phyloP scores from a whole-genome alignment of 1,140 invertebrate species.

The Vanessa atalanta region DNA sequence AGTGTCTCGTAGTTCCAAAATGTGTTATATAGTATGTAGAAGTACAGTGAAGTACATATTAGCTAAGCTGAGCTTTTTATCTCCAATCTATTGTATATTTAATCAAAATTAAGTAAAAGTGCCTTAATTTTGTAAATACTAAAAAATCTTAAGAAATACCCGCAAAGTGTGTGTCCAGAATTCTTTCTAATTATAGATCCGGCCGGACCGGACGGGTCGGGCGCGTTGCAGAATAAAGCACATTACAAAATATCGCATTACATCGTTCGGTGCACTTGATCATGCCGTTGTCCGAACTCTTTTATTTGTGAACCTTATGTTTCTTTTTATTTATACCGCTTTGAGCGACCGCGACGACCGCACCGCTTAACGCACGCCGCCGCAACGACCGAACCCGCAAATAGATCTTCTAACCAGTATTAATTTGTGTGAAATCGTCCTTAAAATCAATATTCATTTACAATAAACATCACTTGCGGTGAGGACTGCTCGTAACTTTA shows the following conservation, averaged over 20 bases:
- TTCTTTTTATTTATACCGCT: constrained; percentile 64
- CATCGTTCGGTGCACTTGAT: constrained; percentile 73
- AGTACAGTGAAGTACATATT: too few relatives aligned
- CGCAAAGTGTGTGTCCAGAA: constrained; percentile 21
- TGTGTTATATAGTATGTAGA: too few relatives aligned
- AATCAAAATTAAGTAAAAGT: too few relatives aligned
- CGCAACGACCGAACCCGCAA: constrained; percentile 42
- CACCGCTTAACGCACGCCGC: constrained; percentile 63
- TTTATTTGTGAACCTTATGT: constrained; percentile 60
- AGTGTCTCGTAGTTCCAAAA: too few relatives aligned
- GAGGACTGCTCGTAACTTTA: constrained; percentile 15
- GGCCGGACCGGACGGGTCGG: constrained; percentile 37
- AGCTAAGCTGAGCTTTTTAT: too few relatives aligned
- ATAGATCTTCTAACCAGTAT: constrained; percentile 40
- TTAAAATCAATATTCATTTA: constrained; percentile 56
- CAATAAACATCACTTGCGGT: constrained; percentile 40
- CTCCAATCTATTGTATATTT: too few relatives aligned
- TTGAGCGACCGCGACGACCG: constrained; percentile 60
- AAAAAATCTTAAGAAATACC: not conserved
- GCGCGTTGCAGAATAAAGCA: constrained; percentile 57
- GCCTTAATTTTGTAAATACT: constrained; percentile 9
- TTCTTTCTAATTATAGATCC: constrained; percentile 55
- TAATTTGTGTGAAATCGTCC: constrained; percentile 44
- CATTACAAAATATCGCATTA: constrained; percentile 71
- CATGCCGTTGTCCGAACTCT: constrained; percentile 70